Base-by-base conservation (phyloP, 2,888 invertebrate species). In the Mesorhabditis spiculigera region DNA sequence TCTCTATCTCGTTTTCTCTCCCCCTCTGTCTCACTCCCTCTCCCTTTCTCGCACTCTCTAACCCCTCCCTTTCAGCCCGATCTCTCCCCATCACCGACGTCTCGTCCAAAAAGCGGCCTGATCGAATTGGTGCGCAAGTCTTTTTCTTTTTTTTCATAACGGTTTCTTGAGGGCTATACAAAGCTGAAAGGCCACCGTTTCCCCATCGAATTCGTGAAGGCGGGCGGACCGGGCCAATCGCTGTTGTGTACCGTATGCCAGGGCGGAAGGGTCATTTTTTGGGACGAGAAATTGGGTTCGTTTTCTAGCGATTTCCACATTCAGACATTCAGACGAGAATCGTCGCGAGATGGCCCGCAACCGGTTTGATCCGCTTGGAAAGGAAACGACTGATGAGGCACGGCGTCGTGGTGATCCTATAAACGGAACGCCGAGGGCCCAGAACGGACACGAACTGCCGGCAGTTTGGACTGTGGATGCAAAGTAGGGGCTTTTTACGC, bases 231-330 rank as follows among this genome's bases (percentile, higher is more conserved):
- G 5, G 65, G 69, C 28, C n/a, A 71, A 6, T 43, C 62, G 4
- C 71, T 65, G 4, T 73, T 82, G 44, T 71, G 77, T 4, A 82
- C 81, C 6, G 72, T 75, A 13, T 82, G 81, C 65, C 75, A 81
- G n/a, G 80, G 79, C 65, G 81, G 81, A 13, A 68, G 75, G 1
- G 74, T 82, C 3, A 74, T 70, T 16, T 44, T 81, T 1, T 81
- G 82, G 80, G 78, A 77, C 45, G 68, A 76, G 0, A 28, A 28
- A 28, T 28, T 28, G 28, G 28, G 28, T 28, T 28, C 28, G 28
- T 28, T 28, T 28, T 28, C 28, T 28, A 3, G 1, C 28, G 1
- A 1, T 28, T 28, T 28, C 3, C 28, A 28, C 28, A 3, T 28
- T 3, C 28, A 28, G 28, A 28, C 28, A 28, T 28, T 28, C 28